Conservation (phyloP, 1,140 invertebrate genomes). For the Drosophila quadrilineata region DNA sequence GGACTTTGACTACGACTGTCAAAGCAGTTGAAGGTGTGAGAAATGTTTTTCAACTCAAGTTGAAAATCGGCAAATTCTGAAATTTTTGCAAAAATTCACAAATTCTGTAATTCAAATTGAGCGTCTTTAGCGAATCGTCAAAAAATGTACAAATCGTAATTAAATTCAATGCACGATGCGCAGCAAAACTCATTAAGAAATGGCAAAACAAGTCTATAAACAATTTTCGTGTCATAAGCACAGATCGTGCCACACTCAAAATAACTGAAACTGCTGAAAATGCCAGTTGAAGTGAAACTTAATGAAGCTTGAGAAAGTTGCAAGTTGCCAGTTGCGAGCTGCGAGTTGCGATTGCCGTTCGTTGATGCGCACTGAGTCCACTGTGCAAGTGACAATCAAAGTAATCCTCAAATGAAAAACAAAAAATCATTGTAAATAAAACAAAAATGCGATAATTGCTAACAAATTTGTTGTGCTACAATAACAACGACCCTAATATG, state of each 20-base stretch:
- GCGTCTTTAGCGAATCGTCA: slow-evolving; percentile 43
- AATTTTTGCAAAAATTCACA: background rate
- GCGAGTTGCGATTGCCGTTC: background rate
- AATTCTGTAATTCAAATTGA: background rate
- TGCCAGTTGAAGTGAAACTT: slow-evolving; percentile 62
- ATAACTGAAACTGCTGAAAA: slow-evolving; percentile 38
- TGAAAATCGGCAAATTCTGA: background rate
- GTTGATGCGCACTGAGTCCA: slow-evolving; percentile 27
- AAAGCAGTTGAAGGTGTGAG: slow-evolving; percentile 14
- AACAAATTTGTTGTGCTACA: slow-evolving; percentile 63
- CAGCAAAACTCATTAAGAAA: slow-evolving; percentile 51
- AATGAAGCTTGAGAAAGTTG: slow-evolving; percentile 76
- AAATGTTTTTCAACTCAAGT: slow-evolving; percentile 4
- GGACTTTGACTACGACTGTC: slow-evolving; percentile 17
- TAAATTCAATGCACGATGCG: slow-evolving; percentile 64
- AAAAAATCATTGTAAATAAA: slow-evolving; percentile 14
- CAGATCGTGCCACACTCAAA: slow-evolving; percentile 63
- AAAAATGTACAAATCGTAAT: too few relatives aligned
- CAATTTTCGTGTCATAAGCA: slow-evolving; percentile 71
- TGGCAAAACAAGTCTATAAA: slow-evolving; percentile 64
- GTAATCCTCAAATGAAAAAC: slow-evolving; percentile 29
- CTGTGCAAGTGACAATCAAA: slow-evolving; percentile 67
- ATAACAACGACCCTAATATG: slow-evolving; percentile 22
- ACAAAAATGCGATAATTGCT: slow-evolving; percentile 65
- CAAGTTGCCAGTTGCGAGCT: slow-evolving; percentile 1